phyloP scores from a whole-genome alignment of 2,797 vertebrate species.

The Pantherophis alleghaniensis region DNA sequence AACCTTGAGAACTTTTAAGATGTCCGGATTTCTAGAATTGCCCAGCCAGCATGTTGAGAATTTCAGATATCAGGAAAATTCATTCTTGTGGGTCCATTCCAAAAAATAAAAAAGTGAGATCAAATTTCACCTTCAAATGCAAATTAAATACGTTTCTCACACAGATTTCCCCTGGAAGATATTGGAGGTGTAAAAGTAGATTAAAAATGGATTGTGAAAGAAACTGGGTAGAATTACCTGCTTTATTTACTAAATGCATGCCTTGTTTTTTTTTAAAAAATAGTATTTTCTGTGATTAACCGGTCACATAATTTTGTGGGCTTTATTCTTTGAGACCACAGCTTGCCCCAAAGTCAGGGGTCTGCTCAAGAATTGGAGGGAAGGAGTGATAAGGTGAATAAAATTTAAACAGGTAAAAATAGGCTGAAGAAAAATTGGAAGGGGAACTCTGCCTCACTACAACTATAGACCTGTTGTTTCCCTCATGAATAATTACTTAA shows the following conservation, averaged over 20 bases:
- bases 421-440: too few relatives aligned
- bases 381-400: too few relatives aligned
- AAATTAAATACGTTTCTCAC: not conserved
- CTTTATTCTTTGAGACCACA: too few relatives aligned
- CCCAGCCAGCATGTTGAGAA: too few relatives aligned
- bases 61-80: too few relatives aligned
- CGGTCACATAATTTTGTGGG: not conserved
- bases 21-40: too few relatives aligned
- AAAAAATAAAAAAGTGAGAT: not conserved
- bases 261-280: not conserved
- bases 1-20: not conserved
- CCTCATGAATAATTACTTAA: not conserved
- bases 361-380: not conserved
- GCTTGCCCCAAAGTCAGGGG: too few relatives aligned
- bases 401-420: too few relatives aligned
- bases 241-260: not conserved
- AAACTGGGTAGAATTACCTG: not conserved
- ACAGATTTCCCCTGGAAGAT: not conserved
- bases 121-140: not conserved
- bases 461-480: too few relatives aligned
- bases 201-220: not conserved
- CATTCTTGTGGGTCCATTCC: too few relatives aligned
- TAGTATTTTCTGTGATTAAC: not conserved
- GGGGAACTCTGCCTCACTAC: too few relatives aligned
- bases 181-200: not conserved